A percentile compares a stretch with the other conserved stretches of the same genome.
These are phyloP conservation scores for Drosophila insularis DNA, from an alignment of 1,140 invertebrate species.

Conservation along the genomic window DNA sequence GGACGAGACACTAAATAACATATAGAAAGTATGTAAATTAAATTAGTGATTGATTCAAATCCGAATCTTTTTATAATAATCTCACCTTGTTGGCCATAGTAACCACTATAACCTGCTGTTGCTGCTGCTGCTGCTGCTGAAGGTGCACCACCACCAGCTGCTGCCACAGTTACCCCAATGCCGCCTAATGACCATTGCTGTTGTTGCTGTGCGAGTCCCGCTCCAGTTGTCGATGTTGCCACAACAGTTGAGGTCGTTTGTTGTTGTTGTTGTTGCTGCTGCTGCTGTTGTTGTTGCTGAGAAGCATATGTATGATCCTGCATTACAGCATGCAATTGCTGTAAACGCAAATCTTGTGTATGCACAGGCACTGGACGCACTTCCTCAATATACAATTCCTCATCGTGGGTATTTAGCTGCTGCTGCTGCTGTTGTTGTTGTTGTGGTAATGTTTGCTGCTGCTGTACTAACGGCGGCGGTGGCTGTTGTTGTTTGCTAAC, in stretches of 20 bases:
- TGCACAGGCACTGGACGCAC: constrained; percentile 78
- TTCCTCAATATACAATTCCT: constrained; percentile 81
- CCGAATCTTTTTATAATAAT: not conserved
- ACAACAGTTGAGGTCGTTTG: constrained; percentile 5
- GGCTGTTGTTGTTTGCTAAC: constrained; percentile 3
- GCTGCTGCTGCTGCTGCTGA: constrained; percentile 18
- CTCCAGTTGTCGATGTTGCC: constrained; percentile 14
- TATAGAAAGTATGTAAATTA: not conserved
- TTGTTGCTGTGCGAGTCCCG: constrained; percentile 41
- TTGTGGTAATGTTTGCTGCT: constrained; percentile 31
- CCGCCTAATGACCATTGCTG: constrained; percentile 78
- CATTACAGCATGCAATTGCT: constrained; percentile 85
- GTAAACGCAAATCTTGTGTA: constrained; percentile 83
- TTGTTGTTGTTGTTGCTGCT: constrained; percentile 32
- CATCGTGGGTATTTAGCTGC: constrained; percentile 61
- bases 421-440: constrained; percentile 40
- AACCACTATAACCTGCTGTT: constrained; percentile 36
- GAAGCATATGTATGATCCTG: constrained; percentile 92
- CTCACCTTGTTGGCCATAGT: constrained; percentile 71
- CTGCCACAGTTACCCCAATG: constrained; percentile 63
- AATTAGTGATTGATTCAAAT: not conserved
- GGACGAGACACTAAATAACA: constrained; percentile 56
- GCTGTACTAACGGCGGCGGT: not conserved
- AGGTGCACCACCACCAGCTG: constrained; percentile 31
- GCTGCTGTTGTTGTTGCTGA: constrained; percentile 84